Conservation (phyloP, 1,140 invertebrate species). For the Brachystomella parvula region DNA sequence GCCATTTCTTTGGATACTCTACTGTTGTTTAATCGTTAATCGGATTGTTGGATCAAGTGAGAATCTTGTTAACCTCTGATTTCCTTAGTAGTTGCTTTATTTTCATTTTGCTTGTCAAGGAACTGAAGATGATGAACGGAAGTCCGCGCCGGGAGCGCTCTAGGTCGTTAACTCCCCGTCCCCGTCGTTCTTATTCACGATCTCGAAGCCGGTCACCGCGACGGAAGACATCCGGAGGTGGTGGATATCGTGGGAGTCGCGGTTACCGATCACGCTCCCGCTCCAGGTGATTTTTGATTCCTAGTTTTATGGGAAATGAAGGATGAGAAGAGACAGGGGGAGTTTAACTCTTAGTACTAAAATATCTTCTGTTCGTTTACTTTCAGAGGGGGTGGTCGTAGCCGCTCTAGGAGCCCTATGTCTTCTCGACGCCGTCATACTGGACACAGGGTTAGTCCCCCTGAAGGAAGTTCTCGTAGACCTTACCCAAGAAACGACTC, state of each 20-base stretch:
- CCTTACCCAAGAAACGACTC: constrained; percentile 10
- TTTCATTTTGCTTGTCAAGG: too few species aligned
- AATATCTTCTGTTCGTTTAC: background rate
- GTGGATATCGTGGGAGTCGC: constrained; percentile 15
- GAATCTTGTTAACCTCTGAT: too few species aligned
- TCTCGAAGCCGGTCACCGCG: constrained; percentile 21
- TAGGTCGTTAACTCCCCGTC: constrained; percentile 11
- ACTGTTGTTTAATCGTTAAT: too few species aligned
- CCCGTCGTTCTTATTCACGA: constrained; percentile 21
- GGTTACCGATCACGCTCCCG: constrained; percentile 23
- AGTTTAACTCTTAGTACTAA: background rate
- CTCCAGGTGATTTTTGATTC: constrained; percentile 17
- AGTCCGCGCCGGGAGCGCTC: constrained; percentile 25
- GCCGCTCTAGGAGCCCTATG: constrained; percentile 49
- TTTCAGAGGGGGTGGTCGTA: constrained; percentile 36
- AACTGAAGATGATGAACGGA: constrained; percentile 21
- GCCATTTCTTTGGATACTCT: too few species aligned
- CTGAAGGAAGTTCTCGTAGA: constrained; percentile 9
- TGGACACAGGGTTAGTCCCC: constrained; percentile 42
- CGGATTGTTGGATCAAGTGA: too few species aligned
- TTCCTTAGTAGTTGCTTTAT: too few species aligned
- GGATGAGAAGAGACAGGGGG: background rate
- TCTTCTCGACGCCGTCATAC: constrained; percentile 47
- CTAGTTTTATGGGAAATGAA: background rate
- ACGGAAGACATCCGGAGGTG: constrained; percentile 10